These are phyloP conservation scores for Labrus mixtus DNA, from an alignment of 2,113 vertebrate genomes.

Conservation along the genomic window DNA sequence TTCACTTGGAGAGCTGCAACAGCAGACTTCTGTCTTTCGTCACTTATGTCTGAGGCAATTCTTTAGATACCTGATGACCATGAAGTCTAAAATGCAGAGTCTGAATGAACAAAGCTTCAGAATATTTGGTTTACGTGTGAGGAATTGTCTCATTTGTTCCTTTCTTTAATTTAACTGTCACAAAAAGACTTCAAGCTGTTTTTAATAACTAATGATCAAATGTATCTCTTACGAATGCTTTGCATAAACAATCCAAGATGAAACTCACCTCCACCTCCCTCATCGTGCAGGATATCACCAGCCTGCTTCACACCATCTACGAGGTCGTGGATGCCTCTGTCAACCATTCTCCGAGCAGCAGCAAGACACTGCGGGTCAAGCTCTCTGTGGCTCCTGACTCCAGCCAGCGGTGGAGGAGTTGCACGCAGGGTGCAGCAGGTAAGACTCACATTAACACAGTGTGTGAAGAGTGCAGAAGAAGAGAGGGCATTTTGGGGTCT, in stretches of 20 bases:
- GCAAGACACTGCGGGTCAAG: conserved; percentile 96
- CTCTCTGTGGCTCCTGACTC: conserved; percentile 95
- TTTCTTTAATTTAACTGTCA: neutral
- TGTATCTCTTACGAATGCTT: neutral
- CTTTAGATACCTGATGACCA: conserved; percentile 42
- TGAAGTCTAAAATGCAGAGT: conserved; percentile 29
- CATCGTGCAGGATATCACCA: conserved; percentile 92
- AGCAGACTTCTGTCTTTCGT: conserved; percentile 56
- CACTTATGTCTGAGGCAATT: conserved; percentile 45
- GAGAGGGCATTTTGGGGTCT: conserved; percentile 51
- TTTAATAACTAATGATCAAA: neutral
- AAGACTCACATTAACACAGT: conserved; percentile 27
- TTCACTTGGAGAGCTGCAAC: conserved; percentile 54
- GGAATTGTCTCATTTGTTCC: too few species aligned
- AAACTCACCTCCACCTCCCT: neutral
- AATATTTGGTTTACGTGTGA: conserved; percentile 3
- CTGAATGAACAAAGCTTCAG: conserved; percentile 19
- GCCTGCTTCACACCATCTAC: conserved; percentile 97
- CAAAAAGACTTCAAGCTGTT: neutral
- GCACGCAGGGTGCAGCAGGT: conserved; percentile 88
- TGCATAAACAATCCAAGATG: neutral
- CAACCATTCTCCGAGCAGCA: conserved; percentile 95
- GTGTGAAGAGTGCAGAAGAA: conserved; percentile 23
- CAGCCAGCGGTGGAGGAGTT: conserved; percentile 90
- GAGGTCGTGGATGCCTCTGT: conserved; percentile 97